Percentiles rank a stretch among this genome's conserved stretches.
These are phyloP conservation scores for Knipowitschia caucasica DNA, from an alignment of 2,797 vertebrate species.

Conservation along the genomic window DNA sequence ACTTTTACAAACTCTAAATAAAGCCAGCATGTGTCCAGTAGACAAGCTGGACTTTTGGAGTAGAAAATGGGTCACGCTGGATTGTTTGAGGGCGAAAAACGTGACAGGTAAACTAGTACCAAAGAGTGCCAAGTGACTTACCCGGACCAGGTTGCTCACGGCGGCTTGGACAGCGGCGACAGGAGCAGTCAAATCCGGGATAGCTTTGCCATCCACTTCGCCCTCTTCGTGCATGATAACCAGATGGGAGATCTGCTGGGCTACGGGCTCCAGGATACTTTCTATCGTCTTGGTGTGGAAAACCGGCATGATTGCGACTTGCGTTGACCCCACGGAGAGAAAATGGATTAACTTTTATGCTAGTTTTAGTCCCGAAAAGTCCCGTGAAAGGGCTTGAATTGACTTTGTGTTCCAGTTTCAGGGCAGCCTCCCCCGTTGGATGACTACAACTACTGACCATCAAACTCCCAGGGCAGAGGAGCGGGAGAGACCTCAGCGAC, in stretches of 20 bases:
- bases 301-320: slow-evolving; percentile 87
- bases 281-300: slow-evolving; percentile 99
- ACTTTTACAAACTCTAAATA: slow-evolving; percentile 39
- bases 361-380: slow-evolving; percentile 32
- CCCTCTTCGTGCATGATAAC: slow-evolving; percentile 99
- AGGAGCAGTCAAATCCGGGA: slow-evolving; percentile 90
- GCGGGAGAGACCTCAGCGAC: slow-evolving; percentile 38
- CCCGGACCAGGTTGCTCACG: slow-evolving; percentile 97
- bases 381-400: slow-evolving; percentile 13
- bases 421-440: slow-evolving; percentile 31
- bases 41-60: not conserved
- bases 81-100: slow-evolving; percentile 37
- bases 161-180: slow-evolving; percentile 96
- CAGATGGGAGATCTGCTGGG: slow-evolving; percentile 99
- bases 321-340: slow-evolving; percentile 40
- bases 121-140: slow-evolving; percentile 62
- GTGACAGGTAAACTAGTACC: slow-evolving; percentile 74
- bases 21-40: not conserved
- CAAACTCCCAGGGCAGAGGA: slow-evolving; percentile 34
- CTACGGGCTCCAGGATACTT: slow-evolving; percentile 97
- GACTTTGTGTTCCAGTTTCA: slow-evolving; percentile 36
- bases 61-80: not conserved
- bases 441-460: slow-evolving; percentile 57
- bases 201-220: slow-evolving; percentile 97
- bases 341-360: slow-evolving; percentile 16